Evolutionary conservation across 2,113 vertebrate genomes (phyloP).

Genomic region (Prinia subflava): DNA sequence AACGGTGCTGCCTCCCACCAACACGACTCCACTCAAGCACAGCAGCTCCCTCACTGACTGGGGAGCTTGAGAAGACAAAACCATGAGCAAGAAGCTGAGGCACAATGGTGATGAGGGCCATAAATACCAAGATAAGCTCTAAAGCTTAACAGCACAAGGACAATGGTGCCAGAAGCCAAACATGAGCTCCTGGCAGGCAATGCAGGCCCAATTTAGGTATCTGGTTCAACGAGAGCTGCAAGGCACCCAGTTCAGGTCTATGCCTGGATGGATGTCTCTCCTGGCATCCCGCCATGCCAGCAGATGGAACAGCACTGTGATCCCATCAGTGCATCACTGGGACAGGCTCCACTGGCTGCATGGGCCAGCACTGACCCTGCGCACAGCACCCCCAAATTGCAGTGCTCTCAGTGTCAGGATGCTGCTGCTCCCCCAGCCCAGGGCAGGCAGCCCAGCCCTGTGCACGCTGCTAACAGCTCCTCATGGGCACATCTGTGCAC

Average conservation of each 20-base stretch:
- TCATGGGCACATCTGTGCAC: not conserved
- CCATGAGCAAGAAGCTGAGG: not conserved
- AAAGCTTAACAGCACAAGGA: not conserved
- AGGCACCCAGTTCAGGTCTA: not conserved
- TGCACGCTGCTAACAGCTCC: fast-evolving
- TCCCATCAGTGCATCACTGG: not conserved
- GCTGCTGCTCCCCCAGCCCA: fast-evolving
- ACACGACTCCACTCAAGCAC: fast-evolving
- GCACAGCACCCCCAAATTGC: fast-evolving
- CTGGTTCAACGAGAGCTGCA: not conserved
- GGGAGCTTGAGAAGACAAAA: not conserved
- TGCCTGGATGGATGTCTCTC: not conserved
- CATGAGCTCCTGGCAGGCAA: not conserved
- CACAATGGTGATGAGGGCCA: not conserved
- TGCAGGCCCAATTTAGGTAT: not conserved
- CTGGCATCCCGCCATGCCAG: not conserved
- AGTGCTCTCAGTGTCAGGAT: fast-evolving
- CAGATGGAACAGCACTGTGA: not conserved
- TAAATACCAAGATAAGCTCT: not conserved
- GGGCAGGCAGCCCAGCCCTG: not conserved
- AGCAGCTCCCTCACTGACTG: not conserved
- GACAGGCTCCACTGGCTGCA: not conserved
- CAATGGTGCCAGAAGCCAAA: not conserved
- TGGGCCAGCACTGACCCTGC: fast-evolving
- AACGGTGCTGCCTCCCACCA: not conserved